Evolutionary conservation across 1,140 invertebrate genomes (phyloP).

Genomic region (Hetaerina americana): DNA sequence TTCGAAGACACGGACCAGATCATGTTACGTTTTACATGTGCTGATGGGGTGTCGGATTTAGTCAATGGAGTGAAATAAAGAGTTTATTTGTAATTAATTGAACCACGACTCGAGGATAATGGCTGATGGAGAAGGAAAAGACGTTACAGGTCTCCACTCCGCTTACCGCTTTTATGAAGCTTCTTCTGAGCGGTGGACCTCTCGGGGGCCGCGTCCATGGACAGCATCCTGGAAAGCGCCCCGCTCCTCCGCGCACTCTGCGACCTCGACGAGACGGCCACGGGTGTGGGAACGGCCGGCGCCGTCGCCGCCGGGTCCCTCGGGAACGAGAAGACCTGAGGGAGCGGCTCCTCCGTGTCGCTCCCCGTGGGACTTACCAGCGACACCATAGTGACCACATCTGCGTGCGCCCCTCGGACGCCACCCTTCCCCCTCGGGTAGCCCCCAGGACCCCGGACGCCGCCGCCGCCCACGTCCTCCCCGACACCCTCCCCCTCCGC

Average conservation of each 20-base stretch:
- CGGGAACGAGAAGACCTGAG: not conserved
- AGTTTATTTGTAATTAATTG: no score
- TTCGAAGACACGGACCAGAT: no score
- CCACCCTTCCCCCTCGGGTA: not conserved
- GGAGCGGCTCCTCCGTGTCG: conserved; percentile 27
- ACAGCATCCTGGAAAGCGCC: not conserved
- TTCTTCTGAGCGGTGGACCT: not conserved
- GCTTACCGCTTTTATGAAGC: not conserved
- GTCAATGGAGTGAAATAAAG: no score
- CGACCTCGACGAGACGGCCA: not conserved
- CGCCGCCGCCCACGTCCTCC: not conserved
- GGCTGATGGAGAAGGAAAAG: no score
- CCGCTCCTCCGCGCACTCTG: not conserved
- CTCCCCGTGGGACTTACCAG: conserved; percentile 37
- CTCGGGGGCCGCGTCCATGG: not conserved
- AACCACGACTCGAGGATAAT: no score
- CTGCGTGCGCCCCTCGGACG: conserved; percentile 13
- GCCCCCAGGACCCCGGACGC: no score
- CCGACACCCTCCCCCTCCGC: conserved; percentile 10
- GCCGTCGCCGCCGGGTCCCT: not conserved
- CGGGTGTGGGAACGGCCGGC: not conserved
- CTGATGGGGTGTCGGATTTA: no score
- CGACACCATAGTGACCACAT: conserved; percentile 42
- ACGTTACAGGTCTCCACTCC: no score
- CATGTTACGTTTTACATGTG: no score